Conservation (phyloP, 2,888 invertebrate species). For the Eupithecia insigniata region DNA sequence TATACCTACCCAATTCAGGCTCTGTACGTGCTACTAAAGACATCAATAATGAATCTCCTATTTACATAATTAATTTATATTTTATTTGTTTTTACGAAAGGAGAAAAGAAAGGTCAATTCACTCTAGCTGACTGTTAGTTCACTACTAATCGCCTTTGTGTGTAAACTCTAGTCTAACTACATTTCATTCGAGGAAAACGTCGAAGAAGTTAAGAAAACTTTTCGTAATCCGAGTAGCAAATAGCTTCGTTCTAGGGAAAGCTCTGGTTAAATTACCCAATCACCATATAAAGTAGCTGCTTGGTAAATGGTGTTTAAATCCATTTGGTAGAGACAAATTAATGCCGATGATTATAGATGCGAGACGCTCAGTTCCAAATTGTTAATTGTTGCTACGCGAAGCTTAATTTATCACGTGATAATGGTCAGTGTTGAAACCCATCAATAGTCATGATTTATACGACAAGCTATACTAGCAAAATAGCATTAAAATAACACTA, state of each 20-base stretch:
- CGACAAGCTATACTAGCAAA: neutral
- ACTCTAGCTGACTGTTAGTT: conserved; percentile 25
- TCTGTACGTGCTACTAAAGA: conserved; percentile 43
- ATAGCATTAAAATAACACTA: conserved; percentile 2
- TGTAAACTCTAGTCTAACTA: conserved; percentile 28
- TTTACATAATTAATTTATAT: neutral
- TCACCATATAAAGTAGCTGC: conserved; percentile 75
- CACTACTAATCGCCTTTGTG: conserved; percentile 27
- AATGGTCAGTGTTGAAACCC: conserved; percentile 32
- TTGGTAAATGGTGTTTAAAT: conserved; percentile 65
- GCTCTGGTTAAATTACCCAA: conserved; percentile 71
- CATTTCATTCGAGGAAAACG: conserved; percentile 28
- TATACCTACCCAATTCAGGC: conserved; percentile 52
- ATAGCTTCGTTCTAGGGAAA: conserved; percentile 58
- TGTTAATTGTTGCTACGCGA: conserved; percentile 52
- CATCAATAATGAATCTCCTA: neutral
- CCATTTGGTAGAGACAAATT: conserved; percentile 66
- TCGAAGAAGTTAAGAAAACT: conserved; percentile 39
- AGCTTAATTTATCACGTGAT: conserved; percentile 42
- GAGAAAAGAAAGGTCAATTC: conserved; percentile 9
- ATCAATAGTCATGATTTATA: conserved; percentile 10
- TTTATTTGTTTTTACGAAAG: neutral
- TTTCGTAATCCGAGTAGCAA: conserved; percentile 55
- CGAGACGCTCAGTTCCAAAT: conserved; percentile 53
- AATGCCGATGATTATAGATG: conserved; percentile 64